These are phyloP conservation scores for Drosophila anomelani DNA, from an alignment of 2,888 invertebrate species.

Conservation along the genomic window DNA sequence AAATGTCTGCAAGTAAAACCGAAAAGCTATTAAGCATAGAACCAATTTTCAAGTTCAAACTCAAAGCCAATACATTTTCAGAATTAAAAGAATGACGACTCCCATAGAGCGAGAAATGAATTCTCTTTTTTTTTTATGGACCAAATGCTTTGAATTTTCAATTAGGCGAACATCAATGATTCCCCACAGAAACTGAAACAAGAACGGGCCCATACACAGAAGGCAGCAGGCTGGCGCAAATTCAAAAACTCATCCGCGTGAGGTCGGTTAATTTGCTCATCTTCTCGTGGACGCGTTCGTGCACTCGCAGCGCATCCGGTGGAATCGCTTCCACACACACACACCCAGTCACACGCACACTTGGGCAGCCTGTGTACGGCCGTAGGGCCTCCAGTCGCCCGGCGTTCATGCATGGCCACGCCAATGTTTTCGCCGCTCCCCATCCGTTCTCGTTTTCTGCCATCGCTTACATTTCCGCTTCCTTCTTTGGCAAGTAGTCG, in stretches of 20 bases:
- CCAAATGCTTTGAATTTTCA: constrained; percentile 37
- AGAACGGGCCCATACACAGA: neutral
- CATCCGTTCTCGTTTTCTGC: constrained; percentile 50
- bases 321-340: constrained; percentile 45
- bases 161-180: constrained; percentile 34
- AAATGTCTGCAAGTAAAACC: too few species aligned
- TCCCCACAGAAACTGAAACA: neutral
- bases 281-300: constrained; percentile 52
- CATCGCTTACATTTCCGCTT: constrained; percentile 67
- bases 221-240: constrained; percentile 17
- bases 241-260: constrained; percentile 58
- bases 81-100: neutral
- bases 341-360: constrained; percentile 6
- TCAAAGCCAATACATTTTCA: neutral
- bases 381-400: constrained; percentile 47
- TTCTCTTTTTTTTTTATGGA: constrained; percentile 2
- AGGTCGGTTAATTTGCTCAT: constrained; percentile 64
- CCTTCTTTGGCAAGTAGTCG: constrained; percentile 48
- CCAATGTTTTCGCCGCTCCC: constrained; percentile 58
- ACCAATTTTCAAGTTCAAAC: neutral
- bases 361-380: constrained; percentile 8
- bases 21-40: neutral
- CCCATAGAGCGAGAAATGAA: constrained; percentile 9
- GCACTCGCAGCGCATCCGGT: constrained; percentile 65
- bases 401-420: constrained; percentile 71